Evolutionary conservation across 2,888 invertebrate species (phyloP), one percentile per base, ranked within the genome.

Genomic region (Clitarchus hookeri): DNA sequence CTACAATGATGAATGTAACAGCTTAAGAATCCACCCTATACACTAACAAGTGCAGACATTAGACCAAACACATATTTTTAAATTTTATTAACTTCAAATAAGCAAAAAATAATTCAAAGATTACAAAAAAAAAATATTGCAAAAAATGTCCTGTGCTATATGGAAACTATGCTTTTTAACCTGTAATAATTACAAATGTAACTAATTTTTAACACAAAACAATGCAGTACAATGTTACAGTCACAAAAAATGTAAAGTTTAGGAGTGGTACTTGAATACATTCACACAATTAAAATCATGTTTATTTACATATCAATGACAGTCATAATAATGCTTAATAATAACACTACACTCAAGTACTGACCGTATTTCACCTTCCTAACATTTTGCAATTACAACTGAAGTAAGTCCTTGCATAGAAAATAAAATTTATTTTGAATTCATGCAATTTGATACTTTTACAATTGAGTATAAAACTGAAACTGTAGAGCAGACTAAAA

Each of bases 241-340:
- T 65, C 65, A 65, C 65, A 19, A 65, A 65, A n/a, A 65, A 53
- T 36, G 53, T 65, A 65, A 23, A 65, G 65, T 65, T 65, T 65
- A 23, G 65, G 65, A 65, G 65, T 2, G 6, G n/a, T 65, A 65
- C 19, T 65, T 23, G 65, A 65, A 65, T 23, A 65, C 65, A 65
- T 65, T 65, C 23, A 65, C n/a, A 65, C 65, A 65, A 65, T 65
- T 65, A 65, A 65, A 65, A 65, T 65, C 65, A 65, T n/a, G 16
- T 65, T 65, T 65, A 65, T 65, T 19, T 65, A 65, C 65, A 65
- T 65, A 65, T 65, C 65, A 65, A 65, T 65, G 65, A 65, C 8
- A 19, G 65, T 65, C 65, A 65, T 65, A 6, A 65, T 65, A 19
- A 19, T 65, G 65, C 65, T 65, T 65, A 19, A 13, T 65, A 9